Evolutionary conservation across 2,888 invertebrate species (phyloP).

Genomic region (Callosobruchus maculatus): DNA sequence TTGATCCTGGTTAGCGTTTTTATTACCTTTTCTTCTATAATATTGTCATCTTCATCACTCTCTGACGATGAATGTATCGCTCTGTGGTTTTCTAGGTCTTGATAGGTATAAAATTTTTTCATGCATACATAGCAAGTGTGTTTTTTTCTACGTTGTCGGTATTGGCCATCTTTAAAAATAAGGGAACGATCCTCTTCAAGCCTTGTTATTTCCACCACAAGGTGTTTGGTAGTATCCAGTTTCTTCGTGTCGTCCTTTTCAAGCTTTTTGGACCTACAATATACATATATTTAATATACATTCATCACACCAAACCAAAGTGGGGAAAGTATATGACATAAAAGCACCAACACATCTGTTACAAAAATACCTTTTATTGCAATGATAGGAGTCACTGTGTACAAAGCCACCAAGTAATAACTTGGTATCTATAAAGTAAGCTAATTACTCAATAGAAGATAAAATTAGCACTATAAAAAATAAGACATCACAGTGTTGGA

Average conservation of each 20-base stretch:
- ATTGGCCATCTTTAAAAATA: not conserved
- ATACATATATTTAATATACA: slow-evolving; percentile 8
- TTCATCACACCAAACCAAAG: not conserved
- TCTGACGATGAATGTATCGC: not conserved
- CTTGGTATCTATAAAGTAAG: no score
- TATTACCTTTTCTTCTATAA: not conserved
- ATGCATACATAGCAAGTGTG: slow-evolving; percentile 21
- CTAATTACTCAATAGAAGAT: no score
- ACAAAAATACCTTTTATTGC: not conserved
- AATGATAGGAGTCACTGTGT: not conserved
- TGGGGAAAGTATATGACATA: not conserved
- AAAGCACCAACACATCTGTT: not conserved
- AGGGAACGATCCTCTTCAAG: not conserved
- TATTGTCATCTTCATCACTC: not conserved
- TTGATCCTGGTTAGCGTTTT: not conserved
- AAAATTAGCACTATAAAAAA: no score
- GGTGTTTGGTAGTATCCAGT: not conserved
- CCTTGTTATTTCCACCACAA: not conserved
- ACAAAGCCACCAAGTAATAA: not conserved
- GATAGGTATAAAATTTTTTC: slow-evolving; percentile 14
- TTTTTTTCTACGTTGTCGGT: slow-evolving; percentile 12
- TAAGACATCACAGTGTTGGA: no score
- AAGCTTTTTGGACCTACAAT: slow-evolving; percentile 10
- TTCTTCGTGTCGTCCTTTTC: not conserved
- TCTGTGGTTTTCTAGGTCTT: slow-evolving; percentile 12